Evolutionary conservation across 2,113 vertebrate species (phyloP), one percentile per base, ranked within the genome.

Genomic region (Corythornis madagascariensis): DNA sequence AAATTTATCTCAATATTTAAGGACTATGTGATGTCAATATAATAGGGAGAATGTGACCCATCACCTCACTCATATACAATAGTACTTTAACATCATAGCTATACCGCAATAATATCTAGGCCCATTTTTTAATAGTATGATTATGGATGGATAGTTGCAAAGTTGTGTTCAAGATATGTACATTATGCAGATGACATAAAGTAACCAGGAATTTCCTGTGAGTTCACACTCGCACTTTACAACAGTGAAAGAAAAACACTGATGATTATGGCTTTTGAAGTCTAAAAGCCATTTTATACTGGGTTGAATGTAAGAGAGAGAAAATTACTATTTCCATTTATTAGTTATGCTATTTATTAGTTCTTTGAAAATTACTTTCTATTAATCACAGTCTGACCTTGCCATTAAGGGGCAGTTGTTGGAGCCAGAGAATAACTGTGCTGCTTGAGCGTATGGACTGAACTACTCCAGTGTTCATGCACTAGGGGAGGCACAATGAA

Each of bases 341-440:
- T 95, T 86, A 76, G 74, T 82, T 84, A 50, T 66, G 35, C 71
- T 92, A 86, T 94, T 92, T 89, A 85, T 92, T 97, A 95, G 78
- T 55, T 79, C 91, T 95, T 95, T 94, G 76, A 87, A 96, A 96
- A 86, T 22, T 2, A 43, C 87, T 96, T 96, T 93, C 90, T 95
- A 78, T 96, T 97, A 96, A 97, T 97, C 95, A 97, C n/a, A 59
- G 29, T 35, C 78, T 96, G 94, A 96, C 92, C 91, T 95, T 72
- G 24, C 92, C 92, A 93, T 93, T 94, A 95, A n/a, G 16, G 94
- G 80, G 78, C 82, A 88, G 71, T 91, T 93, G 76, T 50, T 94
- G 86, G 89, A 97, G 82, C 86, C 95, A 81, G 50, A 90, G 90
- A 93, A 86, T 29, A 66, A 91, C 87, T 93, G 61, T 66, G 26